phyloP scores from a whole-genome alignment of 2,797 vertebrate species.

The Psittacula echo region DNA sequence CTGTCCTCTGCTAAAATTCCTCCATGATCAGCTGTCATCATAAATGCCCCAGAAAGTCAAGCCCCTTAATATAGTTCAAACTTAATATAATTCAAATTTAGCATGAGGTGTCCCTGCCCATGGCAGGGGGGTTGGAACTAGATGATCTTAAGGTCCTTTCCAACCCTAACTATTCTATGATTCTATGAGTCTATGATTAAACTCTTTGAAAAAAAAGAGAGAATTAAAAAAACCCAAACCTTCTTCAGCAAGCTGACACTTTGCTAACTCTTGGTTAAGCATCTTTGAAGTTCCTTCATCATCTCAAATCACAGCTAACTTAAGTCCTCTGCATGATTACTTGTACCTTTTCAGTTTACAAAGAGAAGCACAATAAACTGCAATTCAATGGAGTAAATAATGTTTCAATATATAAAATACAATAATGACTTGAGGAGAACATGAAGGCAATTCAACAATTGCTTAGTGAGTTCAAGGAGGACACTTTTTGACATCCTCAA shows the following conservation, averaged over 20 bases:
- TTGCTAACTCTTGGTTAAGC: neutral
- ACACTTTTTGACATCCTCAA: neutral
- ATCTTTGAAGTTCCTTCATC: neutral
- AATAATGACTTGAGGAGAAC: neutral
- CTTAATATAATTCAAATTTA: no score
- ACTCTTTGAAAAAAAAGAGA: neutral
- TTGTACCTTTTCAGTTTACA: neutral
- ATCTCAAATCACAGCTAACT: neutral
- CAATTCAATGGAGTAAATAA: neutral
- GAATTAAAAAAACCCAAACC: neutral
- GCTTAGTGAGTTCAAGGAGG: neutral
- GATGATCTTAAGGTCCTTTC: no score
- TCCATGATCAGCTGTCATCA: neutral
- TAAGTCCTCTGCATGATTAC: neutral
- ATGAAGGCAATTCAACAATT: neutral
- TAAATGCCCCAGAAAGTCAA: neutral
- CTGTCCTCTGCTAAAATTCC: neutral
- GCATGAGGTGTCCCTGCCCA: no score
- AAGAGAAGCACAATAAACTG: neutral
- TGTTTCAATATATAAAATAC: neutral
- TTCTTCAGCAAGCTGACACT: neutral
- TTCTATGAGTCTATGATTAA: no score
- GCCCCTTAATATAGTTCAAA: neutral
- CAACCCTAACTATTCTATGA: no score
- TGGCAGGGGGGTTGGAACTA: no score